phyloP scores from a whole-genome alignment of 2,888 invertebrate genomes.

The Dasysyrphus tricinctus region DNA sequence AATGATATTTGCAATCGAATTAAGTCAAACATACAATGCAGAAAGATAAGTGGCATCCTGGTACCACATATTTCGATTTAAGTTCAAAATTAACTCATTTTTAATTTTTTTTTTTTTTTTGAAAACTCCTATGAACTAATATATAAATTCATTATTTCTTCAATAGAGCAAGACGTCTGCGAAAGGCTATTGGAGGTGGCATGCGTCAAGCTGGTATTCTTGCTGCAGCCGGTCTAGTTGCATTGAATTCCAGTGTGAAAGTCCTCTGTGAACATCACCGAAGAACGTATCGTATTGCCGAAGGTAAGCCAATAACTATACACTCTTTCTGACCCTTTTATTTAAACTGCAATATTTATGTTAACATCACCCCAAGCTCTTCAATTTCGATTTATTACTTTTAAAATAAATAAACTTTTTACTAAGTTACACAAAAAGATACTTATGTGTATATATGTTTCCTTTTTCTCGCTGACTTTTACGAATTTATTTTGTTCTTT shows the following conservation, averaged over 20 bases:
- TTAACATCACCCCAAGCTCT: background rate
- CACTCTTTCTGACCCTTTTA: background rate
- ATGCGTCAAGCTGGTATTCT: constrained; percentile 96
- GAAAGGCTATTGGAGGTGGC: constrained; percentile 96
- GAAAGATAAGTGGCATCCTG: too few relatives aligned
- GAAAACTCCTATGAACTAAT: too few relatives aligned
- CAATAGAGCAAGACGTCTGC: constrained; percentile 89
- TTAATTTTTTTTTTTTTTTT: too few relatives aligned
- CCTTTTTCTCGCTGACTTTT: background rate
- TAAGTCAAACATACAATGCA: too few relatives aligned
- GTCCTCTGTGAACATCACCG: constrained; percentile 90
- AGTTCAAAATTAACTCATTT: too few relatives aligned
- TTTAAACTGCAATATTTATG: background rate
- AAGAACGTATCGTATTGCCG: constrained; percentile 87
- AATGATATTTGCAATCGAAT: too few relatives aligned
- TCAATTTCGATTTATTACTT: constrained; percentile 27
- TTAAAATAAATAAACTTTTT: constrained; percentile 18
- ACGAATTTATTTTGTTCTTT: background rate
- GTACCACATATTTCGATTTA: too few relatives aligned
- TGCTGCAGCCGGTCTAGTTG: constrained; percentile 94
- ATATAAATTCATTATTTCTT: background rate
- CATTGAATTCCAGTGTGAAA: constrained; percentile 91
- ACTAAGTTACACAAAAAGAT: background rate
- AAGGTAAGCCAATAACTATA: constrained; percentile 84
- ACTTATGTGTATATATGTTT: background rate